A percentile compares a stretch with the other conserved stretches of the same genome.
Evolutionary conservation across 1,140 invertebrate genomes (phyloP).

Genomic region (Hylaeus volcanicus): DNA sequence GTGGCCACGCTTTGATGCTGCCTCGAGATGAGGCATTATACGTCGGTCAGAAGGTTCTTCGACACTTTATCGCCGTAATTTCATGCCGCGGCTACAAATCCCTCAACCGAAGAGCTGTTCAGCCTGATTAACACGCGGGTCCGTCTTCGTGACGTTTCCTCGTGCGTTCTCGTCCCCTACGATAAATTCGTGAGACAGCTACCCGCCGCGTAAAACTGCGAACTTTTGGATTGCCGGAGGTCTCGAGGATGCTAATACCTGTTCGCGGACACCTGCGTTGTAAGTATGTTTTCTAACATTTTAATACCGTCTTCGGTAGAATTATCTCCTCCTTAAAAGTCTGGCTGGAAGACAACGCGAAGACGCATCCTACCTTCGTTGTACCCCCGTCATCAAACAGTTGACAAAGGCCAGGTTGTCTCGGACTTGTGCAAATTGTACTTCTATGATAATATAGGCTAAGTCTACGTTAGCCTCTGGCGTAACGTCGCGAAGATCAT

Average conservation of each 20-base stretch:
- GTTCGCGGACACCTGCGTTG: not conserved
- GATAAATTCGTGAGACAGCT: constrained; percentile 7
- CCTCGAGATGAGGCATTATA: constrained; percentile 59
- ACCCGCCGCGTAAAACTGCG: constrained; percentile 1
- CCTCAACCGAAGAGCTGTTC: constrained; percentile 26
- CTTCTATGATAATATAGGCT: too few relatives aligned
- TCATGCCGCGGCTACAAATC: constrained; percentile 45
- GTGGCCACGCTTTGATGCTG: constrained; percentile 60
- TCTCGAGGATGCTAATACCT: not conserved
- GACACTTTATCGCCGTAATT: constrained; percentile 68
- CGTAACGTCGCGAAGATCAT: too few relatives aligned
- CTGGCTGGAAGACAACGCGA: too few relatives aligned
- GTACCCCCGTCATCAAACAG: too few relatives aligned
- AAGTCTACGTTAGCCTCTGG: too few relatives aligned
- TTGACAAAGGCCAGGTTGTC: too few relatives aligned
- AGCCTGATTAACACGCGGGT: constrained; percentile 8
- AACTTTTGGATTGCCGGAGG: not conserved
- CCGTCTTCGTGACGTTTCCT: not conserved
- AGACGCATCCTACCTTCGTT: too few relatives aligned
- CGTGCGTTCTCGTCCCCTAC: not conserved
- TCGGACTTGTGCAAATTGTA: too few relatives aligned
- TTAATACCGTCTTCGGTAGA: too few relatives aligned
- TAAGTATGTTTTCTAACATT: too few relatives aligned
- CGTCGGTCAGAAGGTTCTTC: constrained; percentile 56
- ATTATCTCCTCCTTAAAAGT: too few relatives aligned